Conservation (phyloP, 2,888 invertebrate genomes). For the Drosophila atripex region DNA sequence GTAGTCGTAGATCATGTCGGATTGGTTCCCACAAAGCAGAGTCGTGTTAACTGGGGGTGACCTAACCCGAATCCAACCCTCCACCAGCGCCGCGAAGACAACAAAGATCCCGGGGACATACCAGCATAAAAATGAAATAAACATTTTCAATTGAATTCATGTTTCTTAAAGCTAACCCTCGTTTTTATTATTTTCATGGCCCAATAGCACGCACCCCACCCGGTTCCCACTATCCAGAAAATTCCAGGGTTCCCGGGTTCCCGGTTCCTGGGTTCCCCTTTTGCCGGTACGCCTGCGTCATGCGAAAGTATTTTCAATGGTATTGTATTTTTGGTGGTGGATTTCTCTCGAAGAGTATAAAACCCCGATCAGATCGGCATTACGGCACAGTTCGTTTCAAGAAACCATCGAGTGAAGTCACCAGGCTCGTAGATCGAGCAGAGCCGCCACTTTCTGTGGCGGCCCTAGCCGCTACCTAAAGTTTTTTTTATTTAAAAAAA, state of each 20-base stretch:
- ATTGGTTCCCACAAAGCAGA: conserved; percentile 55
- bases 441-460: conserved; percentile 65
- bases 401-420: conserved; percentile 45
- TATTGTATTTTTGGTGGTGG: conserved; percentile 61
- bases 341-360: conserved; percentile 53
- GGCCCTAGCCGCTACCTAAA: conserved; percentile 42
- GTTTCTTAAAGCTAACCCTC: conserved; percentile 60
- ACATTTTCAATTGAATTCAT: conserved; percentile 60
- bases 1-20: conserved; percentile 52
- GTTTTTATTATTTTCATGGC: conserved; percentile 55
- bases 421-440: conserved; percentile 12
- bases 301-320: conserved; percentile 72
- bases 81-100: conserved; percentile 33
- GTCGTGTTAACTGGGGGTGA: conserved; percentile 44
- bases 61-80: conserved; percentile 35
- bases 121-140: conserved; percentile 63
- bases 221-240: conserved; percentile 27
- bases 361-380: conserved; percentile 51
- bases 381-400: conserved; percentile 54
- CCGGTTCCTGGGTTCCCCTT: not conserved
- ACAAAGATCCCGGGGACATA: conserved; percentile 40
- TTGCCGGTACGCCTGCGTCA: conserved; percentile 73
- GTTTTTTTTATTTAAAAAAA: conserved; percentile 5
- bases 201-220: conserved; percentile 65
- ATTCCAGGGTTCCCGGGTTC: conserved; percentile 7